phyloP scores from a whole-genome alignment of 2,113 vertebrate genomes.

The Zapornia atra region DNA sequence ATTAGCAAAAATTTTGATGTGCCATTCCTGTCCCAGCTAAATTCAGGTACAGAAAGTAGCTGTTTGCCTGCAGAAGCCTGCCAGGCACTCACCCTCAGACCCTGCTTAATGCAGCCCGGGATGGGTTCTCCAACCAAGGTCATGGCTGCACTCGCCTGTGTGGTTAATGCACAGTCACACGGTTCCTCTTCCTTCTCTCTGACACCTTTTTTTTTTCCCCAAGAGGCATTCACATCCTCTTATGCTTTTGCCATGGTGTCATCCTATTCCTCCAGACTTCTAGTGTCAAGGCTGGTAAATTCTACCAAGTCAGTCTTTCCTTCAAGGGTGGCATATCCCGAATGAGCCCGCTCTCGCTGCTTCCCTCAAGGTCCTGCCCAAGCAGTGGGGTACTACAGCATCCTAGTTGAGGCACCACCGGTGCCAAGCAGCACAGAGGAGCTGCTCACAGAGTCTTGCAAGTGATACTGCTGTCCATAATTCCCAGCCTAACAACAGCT shows the following conservation, averaged over 20 bases:
- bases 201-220: background rate
- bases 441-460: background rate
- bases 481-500: background rate
- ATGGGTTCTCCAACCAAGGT: background rate
- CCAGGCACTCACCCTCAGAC: background rate
- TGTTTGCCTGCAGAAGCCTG: background rate
- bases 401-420: background rate
- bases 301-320: background rate
- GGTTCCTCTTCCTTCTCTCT: background rate
- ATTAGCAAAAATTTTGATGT: background rate
- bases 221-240: background rate
- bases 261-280: background rate
- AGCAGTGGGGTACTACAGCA: background rate
- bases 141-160: accelerated
- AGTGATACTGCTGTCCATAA: background rate
- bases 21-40: background rate
- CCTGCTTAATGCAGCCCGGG: background rate
- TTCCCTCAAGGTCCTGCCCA: accelerated
- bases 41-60: background rate
- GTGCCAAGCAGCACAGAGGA: background rate
- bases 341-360: background rate
- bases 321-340: accelerated
- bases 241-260: too few species aligned
- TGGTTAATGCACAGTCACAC: too few species aligned
- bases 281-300: background rate